Evolutionary conservation across 2,797 vertebrate genomes (phyloP), one percentile per base, ranked within the genome.

Genomic region (Lagothrix lagotricha): DNA sequence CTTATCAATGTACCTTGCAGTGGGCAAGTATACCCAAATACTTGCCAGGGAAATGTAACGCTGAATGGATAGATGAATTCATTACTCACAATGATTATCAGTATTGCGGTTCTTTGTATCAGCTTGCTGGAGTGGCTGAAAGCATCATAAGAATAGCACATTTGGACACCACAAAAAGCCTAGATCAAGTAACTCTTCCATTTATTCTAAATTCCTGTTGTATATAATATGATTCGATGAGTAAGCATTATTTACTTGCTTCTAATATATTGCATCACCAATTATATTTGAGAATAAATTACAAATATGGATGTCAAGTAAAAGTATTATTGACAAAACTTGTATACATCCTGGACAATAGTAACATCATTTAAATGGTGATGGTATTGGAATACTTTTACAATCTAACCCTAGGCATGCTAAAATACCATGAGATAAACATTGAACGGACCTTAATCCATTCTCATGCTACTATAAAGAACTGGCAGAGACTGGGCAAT

Each of bases 211-310:
- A 77, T 64, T 30, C 36, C 70, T 90, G 36, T 28, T 57, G n/a
- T 54, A 24, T 20, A 17, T 4, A 73, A 46, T 3, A 24, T 50
- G 88, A 81, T 75, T 76, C 20, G 73, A 41, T 5, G 20, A 70
- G n/a, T 82, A 79, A 88, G 33, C 26, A 26, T 82, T 70, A 93
- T 75, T 88, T 88, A 70, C 82, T 79, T 80, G 61, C 50, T 90
- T 90, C 64, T 88, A 70, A 88, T 84, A 82, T 92, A 94, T 83
- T 90, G 73, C 33, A 80, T 67, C 72, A 93, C 72, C 26, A 93
- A 52, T 88, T 77, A 81, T 67, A 95, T 88, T 85, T 91, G 54
- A 93, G n/a, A 96, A 93, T 36, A 95, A 88, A 93, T 80, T 58
- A 52, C 26, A 88, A 84, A n/a, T 26, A 33, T 76, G 48, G 12